Evolutionary conservation across 2,797 vertebrate species (phyloP), one percentile per base, ranked within the genome.

Genomic region (Sebastes aleutianus): DNA sequence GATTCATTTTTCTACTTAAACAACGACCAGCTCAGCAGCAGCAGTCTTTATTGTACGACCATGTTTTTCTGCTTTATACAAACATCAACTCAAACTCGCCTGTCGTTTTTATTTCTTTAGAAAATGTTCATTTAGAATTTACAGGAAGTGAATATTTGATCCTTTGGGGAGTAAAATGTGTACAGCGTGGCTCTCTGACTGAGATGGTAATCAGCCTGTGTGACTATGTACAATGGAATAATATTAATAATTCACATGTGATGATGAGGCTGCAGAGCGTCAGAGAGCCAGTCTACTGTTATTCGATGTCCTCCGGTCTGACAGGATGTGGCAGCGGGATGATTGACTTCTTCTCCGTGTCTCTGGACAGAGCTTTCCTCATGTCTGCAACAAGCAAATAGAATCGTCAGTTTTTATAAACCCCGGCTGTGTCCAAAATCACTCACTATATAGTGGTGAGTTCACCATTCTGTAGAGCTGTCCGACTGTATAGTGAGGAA

Each of bases 251-350:
- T 47, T 34, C 58, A 73, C 65, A 27, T 24, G 10, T 31, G 62
- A 53, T 74, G 7, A 9, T 31, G 1, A 27, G 47, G 59, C 13
- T 3, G 74, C 66, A 50, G 65, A 74, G 75, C 32, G 62, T 85
- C 90, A 85, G 91, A 95, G 94, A 96, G 95, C 93, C 93, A 71
- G 91, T 80, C 91, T 84, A 95, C 91, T 85, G 96, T 96, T 97
- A 99, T 96, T 99, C 98, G 5, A 98, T 99, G 88, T 99, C 98
- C 84, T 99, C 98, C 0, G 98, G 98, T 84, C 98, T 93, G 87
- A 99, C 98, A 0, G 98, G 98, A 78, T 99, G 97, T 1, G 98
- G 98, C 84, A 99, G 91, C 0, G 98, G 98, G 90, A 99, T 92
- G 91, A 99, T 98, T 1, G 97, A 99, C 93, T 99, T 99, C 95